phyloP scores from a whole-genome alignment of 2,888 invertebrate genomes.

The Argyresthia goedartella region DNA sequence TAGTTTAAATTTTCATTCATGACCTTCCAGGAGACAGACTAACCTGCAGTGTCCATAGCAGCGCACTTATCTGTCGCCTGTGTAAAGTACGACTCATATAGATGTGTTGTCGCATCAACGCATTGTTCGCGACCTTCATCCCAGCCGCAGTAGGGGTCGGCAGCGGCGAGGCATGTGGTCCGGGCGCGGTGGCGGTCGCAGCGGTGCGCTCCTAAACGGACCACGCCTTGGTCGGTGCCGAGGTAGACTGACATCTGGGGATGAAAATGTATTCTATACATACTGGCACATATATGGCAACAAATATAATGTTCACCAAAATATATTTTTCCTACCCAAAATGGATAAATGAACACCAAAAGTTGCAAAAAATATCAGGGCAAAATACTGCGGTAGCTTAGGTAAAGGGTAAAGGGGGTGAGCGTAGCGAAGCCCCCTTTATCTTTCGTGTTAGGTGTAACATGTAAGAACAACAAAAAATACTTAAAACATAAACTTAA shows the following conservation, averaged over 20 bases:
- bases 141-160: slow-evolving; percentile 97
- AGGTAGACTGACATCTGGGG: slow-evolving; percentile 80
- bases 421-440: no score
- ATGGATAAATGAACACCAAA: no score
- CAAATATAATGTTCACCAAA: no score
- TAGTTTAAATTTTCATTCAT: no score
- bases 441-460: no score
- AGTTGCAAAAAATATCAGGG: no score
- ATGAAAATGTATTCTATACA: not conserved
- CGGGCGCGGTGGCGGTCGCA: slow-evolving; percentile 81
- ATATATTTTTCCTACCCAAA: no score
- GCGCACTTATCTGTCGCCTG: slow-evolving; percentile 68
- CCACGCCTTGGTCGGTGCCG: slow-evolving; percentile 75
- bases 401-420: no score
- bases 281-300: not conserved
- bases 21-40: no score
- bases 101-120: slow-evolving; percentile 65
- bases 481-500: no score
- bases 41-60: slow-evolving; percentile 16
- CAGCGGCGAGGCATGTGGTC: slow-evolving; percentile 82
- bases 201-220: slow-evolving; percentile 82
- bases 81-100: slow-evolving; percentile 82
- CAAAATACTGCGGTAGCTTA: no score
- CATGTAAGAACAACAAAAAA: no score
- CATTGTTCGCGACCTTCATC: slow-evolving; percentile 82